Conservation (phyloP, 2,113 vertebrate genomes). For the Brachionichthys hirsutus region DNA sequence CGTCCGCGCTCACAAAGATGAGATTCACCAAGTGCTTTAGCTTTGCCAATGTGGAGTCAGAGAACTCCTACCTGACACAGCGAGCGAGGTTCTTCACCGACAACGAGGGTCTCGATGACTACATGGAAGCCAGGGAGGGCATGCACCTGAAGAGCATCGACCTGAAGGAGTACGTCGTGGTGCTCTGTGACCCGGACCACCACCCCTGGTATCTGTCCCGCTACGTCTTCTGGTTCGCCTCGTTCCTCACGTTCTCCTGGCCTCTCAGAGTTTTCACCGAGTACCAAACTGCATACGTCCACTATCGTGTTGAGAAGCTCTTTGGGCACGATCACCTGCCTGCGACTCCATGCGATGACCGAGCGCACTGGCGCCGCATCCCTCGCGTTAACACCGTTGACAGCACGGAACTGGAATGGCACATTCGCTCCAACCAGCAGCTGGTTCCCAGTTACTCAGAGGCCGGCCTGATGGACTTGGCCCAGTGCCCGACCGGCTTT, state of each 20-base stretch:
- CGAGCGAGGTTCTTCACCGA: slow-evolving; percentile 94
- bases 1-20: slow-evolving; percentile 86
- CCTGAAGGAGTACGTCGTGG: slow-evolving; percentile 94
- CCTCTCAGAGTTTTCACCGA: slow-evolving; percentile 91
- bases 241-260: slow-evolving; percentile 93
- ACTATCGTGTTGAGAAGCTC: slow-evolving; percentile 95
- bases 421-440: slow-evolving; percentile 96
- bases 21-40: slow-evolving; percentile 98
- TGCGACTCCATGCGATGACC: slow-evolving; percentile 87
- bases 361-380: slow-evolving; percentile 87
- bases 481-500: slow-evolving; percentile 81
- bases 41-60: slow-evolving; percentile 93
- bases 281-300: slow-evolving; percentile 90
- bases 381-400: slow-evolving; percentile 95
- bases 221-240: slow-evolving; percentile 91
- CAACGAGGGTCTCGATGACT: slow-evolving; percentile 94
- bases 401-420: slow-evolving; percentile 96
- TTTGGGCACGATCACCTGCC: slow-evolving; percentile 91
- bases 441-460: slow-evolving; percentile 97
- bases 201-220: slow-evolving; percentile 94
- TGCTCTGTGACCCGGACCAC: slow-evolving; percentile 87
- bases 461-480: slow-evolving; percentile 93
- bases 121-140: slow-evolving; percentile 95
- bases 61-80: slow-evolving; percentile 94
- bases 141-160: slow-evolving; percentile 97